Conservation (phyloP, 2,797 vertebrate species). For the Phyllotis vaccarum region DNA sequence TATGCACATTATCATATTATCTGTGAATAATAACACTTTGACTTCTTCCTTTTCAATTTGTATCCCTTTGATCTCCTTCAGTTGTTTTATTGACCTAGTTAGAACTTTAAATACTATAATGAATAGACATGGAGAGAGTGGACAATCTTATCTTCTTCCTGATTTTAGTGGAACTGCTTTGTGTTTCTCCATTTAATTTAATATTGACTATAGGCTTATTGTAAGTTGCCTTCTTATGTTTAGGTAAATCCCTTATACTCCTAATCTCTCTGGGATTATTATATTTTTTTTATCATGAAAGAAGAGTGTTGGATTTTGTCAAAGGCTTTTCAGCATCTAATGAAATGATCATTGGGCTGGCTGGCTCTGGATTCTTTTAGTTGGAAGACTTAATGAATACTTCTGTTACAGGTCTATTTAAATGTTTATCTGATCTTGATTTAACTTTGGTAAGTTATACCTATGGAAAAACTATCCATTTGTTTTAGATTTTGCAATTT, state of each 20-base stretch:
- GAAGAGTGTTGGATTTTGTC: not conserved
- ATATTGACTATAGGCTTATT: not conserved
- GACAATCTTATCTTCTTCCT: not conserved
- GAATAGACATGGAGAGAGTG: not conserved
- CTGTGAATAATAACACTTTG: not conserved
- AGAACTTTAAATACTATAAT: not conserved
- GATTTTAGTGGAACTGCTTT: not conserved
- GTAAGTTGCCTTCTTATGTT: not conserved
- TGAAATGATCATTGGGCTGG: not conserved
- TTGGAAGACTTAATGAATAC: not conserved
- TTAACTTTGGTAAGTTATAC: not conserved
- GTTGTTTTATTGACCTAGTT: not conserved
- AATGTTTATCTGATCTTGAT: not conserved
- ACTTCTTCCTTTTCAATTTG: not conserved
- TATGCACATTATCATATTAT: not conserved
- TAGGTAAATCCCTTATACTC: not conserved
- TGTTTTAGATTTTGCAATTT: not conserved
- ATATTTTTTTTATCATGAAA: not conserved
- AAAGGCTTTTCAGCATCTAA: not conserved
- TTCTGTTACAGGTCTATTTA: not conserved
- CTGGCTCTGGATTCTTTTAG: not conserved
- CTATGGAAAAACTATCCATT: not conserved
- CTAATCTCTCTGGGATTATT: not conserved
- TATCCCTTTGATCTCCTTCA: not conserved
- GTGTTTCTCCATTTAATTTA: not conserved